A percentile compares a stretch with the other conserved stretches of the same genome.
phyloP scores from a whole-genome alignment of 2,888 invertebrate species.

The Malthinus flaveolus region DNA sequence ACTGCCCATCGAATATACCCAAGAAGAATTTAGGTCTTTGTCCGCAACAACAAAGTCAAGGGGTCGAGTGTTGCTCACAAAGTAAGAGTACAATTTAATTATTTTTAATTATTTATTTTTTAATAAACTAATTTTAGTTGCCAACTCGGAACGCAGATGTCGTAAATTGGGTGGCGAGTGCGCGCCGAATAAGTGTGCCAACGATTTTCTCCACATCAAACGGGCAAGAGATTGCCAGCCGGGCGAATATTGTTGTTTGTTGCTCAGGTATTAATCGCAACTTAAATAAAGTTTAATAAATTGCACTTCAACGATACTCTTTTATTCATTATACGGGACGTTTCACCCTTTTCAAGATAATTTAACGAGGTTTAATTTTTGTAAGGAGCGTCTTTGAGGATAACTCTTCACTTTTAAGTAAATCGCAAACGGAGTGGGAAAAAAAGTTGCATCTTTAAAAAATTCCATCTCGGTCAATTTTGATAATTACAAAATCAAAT shows the following conservation, averaged over 20 bases:
- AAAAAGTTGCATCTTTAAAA: too few species aligned
- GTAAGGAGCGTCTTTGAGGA: too few species aligned
- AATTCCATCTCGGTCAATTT: too few species aligned
- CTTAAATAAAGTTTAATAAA: too few species aligned
- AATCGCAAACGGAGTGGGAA: too few species aligned
- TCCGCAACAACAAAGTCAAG: conserved; percentile 32
- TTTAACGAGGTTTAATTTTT: too few species aligned
- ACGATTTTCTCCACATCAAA: not conserved
- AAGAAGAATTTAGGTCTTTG: conserved; percentile 29
- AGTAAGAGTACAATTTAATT: conserved; percentile 35
- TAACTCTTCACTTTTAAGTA: too few species aligned
- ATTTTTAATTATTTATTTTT: not conserved
- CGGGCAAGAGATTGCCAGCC: conserved; percentile 9
- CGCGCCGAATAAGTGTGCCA: not conserved
- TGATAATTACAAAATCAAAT: too few species aligned
- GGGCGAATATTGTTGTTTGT: conserved; percentile 4
- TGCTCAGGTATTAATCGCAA: not conserved
- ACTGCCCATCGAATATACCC: conserved; percentile 32
- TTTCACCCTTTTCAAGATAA: too few species aligned
- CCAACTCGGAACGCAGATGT: conserved; percentile 14
- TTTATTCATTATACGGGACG: too few species aligned
- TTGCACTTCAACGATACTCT: too few species aligned
- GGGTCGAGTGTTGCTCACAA: conserved; percentile 38
- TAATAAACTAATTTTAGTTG: conserved; percentile 4
- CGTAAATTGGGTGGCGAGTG: conserved; percentile 12